Evolutionary conservation across 1,140 invertebrate species (phyloP), one percentile per base, ranked within the genome.

Genomic region (Bombus sibiricus): DNA sequence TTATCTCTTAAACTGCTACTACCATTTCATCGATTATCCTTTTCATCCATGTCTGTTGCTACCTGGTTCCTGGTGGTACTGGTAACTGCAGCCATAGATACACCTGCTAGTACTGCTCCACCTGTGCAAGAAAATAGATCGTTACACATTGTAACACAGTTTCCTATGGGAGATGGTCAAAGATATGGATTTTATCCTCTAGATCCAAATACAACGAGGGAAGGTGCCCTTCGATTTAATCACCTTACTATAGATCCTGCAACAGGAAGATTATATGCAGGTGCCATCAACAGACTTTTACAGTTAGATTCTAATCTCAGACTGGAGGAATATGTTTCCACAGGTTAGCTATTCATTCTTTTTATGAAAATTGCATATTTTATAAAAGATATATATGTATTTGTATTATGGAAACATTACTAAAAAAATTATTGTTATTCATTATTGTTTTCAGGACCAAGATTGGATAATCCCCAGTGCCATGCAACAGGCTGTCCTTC

Each of bases 381-480:
- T 34, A 72, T 22, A 78, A 74, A 53, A 28, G 59, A 62, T 28
- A 12, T n/a, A 3, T 62, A 62, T 12, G 1, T 62, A 53, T 53
- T 53, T 22, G 6, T 53, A 53, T 22, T 53, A 53, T 53, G 18
- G 47, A 53, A 62, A 62, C 3, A 32, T 32, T 66, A n/a, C 0
- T 66, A 32, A 37, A 39, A 68, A 22, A 78, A 12, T 86, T 47
- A 62, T 73, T 41, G 8, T 72, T 66, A 53, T 13, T 78, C 39
- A 53, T 74, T 18, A 28, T 59, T 25, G 8, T 69, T 95, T 87
- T 96, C 96, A 90, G 98, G 96, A 68, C 98, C 98, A 28, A 96
- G 97, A 93, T 96, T 97, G 86, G 98, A 99, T 95, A 98, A 97
- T 95, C 97, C 98, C 9, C 96, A 97, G 88, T 99, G 98, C 94